Conservation (phyloP, 2,113 vertebrate genomes). For the Bubo bubo region DNA sequence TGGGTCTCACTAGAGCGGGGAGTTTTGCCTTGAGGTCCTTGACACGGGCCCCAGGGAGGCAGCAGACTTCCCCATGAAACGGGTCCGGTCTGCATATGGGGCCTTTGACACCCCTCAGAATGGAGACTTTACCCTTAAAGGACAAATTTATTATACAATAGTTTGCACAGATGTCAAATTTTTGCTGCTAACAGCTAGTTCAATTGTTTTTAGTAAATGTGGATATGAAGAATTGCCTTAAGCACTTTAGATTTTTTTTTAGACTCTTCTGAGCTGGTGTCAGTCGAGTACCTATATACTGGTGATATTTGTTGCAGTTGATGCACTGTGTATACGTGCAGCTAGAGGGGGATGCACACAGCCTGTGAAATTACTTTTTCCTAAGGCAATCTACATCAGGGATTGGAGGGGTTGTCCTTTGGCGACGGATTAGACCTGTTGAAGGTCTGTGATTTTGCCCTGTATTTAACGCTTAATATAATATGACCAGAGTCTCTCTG, state of each 20-base stretch:
- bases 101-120: no score
- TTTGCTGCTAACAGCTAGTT: slow-evolving; percentile 67
- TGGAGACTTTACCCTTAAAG: neutral
- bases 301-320: neutral
- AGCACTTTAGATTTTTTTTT: slow-evolving; percentile 74
- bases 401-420: neutral
- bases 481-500: neutral
- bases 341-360: neutral
- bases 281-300: neutral
- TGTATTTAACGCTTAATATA: neutral
- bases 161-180: slow-evolving; percentile 43
- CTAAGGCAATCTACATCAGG: neutral
- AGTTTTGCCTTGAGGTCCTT: no score
- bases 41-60: no score
- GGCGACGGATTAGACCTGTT: neutral
- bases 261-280: slow-evolving; percentile 8
- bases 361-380: neutral
- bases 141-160: slow-evolving; percentile 16
- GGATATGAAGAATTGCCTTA: slow-evolving; percentile 73
- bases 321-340: neutral
- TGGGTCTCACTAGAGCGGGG: no score
- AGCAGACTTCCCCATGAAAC: no score
- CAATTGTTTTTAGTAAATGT: slow-evolving; percentile 39
- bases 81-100: no score
- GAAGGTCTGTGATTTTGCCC: neutral